Evolutionary conservation across 2,113 vertebrate species (phyloP), one percentile per base, ranked within the genome.

Genomic region (Dissostichus mawsoni): DNA sequence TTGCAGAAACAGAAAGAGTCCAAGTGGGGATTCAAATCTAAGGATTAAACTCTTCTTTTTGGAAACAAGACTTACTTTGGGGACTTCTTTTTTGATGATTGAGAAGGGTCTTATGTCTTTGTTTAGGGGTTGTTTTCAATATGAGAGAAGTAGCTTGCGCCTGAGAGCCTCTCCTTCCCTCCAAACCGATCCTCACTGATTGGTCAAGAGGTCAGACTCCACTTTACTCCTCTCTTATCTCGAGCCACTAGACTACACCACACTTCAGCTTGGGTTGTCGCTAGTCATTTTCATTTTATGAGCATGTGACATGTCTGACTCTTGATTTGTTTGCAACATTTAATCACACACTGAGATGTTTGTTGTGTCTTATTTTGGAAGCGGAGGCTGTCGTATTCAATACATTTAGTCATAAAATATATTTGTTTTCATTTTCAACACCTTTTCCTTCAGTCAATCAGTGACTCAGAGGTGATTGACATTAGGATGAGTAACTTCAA

Each of bases 151-250:
- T 63, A 36, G 45, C 64, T 53, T 56, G 51, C 61, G 14, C 33
- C 45, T 29, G 53, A 68, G 44, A 65, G n/a, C 16, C 50, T 80
- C 47, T 59, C 33, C 59, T 78, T 52, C 18, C 69, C 69, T 84
- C 64, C 44, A 33, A 52, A 78, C 25, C 47, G 61, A 90, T 82
- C 53, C 20, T 41, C 16, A 69, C 82, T 83, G 68, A 92, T 87
- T 90, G 89, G 29, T 71, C 62, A 18, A 59, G 25, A 84, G 86
- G 79, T 88, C 73, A 72, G 62, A 79, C 69, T 56, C 65, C 29
- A 41, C 36, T 41, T 69, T 48, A 55, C 68, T 84, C 84, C 25
- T 18, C 50, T 51, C 12, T 41, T 56, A 53, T 50, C 47, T 69
- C 0, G 2, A 68, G 68, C 65, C 48, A 41, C 52, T 44, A 50